Evolutionary conservation across 2,113 vertebrate species (phyloP), one percentile per base, ranked within the genome.

Genomic region (Scophthalmus maximus): DNA sequence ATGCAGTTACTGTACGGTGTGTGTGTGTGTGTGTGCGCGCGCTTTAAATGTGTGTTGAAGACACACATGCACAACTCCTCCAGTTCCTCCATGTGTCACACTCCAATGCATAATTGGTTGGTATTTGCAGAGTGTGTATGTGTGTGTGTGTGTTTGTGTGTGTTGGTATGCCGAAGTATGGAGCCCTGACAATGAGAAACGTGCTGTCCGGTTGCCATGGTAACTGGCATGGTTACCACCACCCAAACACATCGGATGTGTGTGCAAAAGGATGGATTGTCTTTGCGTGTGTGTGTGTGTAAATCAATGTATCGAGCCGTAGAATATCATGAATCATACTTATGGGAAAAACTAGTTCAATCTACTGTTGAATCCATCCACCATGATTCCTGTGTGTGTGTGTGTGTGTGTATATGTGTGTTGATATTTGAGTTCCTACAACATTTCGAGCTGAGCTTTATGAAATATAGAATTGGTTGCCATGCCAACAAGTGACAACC

Each of bases 141-240:
- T 70, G 25, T 64, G 25, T 17, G n/a, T 61, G 71, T 52, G 47
- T 40, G 55, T 34, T 25, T 44, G 46, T 44, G 62, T 65, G 62
- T 81, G 64, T 71, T 63, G 83, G 80, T 81, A 90, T 88, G 83
- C 78, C 79, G 66, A 84, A 85, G 58, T 85, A 78, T 61, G 7
- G 36, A 72, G 68, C 59, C 25, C 78, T 87, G 79, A 87, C 82
- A 89, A 87, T 88, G 81, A 81, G 81, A 88, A 86, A 92, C 74
- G 66, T 90, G 84, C 87, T 80, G 79, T 83, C 52, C 58, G 71
- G 93, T 94, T 92, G 63, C 90, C 84, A 93, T 92, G 92, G 92
- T 89, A 93, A 94, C 93, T 89, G 81, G 76, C 88, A 88, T 91
- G 88, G 88, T 89, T 89, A 85, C 79, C 38, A 76, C 68, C 83